A percentile compares a stretch with the other conserved stretches of the same genome.
phyloP scores from a whole-genome alignment of 2,797 vertebrate genomes.

The Falco naumanni region DNA sequence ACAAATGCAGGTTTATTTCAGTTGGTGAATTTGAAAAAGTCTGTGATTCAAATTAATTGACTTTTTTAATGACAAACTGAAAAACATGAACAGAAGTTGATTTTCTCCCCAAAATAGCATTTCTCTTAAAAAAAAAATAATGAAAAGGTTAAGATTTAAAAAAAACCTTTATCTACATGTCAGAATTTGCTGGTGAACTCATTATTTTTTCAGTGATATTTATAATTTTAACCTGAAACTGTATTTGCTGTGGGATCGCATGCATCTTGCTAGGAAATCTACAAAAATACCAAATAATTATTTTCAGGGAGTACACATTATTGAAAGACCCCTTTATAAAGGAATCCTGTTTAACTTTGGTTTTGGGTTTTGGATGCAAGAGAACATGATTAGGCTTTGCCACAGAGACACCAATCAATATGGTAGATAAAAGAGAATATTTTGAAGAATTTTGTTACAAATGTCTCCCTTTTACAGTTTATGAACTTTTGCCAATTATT shows the following conservation, averaged over 20 bases:
- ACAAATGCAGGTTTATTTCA: not conserved
- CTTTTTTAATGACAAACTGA: not conserved
- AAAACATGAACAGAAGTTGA: not conserved
- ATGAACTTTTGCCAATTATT: not conserved
- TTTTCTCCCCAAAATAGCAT: not conserved
- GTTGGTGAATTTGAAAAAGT: not conserved
- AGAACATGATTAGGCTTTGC: not conserved
- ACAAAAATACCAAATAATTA: not conserved
- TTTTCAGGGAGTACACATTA: not conserved
- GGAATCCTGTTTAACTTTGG: not conserved
- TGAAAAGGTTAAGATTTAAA: not conserved
- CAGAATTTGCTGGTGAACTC: not conserved
- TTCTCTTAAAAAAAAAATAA: not conserved
- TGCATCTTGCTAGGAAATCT: not conserved
- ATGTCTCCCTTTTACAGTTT: not conserved
- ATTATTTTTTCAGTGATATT: not conserved
- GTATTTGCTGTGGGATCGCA: not conserved
- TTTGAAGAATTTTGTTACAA: not conserved
- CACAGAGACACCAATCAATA: not conserved
- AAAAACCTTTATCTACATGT: not conserved
- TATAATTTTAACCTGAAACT: not conserved
- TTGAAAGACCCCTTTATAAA: not conserved
- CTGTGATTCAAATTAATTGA: not conserved
- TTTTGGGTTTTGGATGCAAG: not conserved
- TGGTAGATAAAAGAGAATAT: not conserved